phyloP scores from a whole-genome alignment of 1,140 invertebrate genomes.

The Drosophila lacteicornis region DNA sequence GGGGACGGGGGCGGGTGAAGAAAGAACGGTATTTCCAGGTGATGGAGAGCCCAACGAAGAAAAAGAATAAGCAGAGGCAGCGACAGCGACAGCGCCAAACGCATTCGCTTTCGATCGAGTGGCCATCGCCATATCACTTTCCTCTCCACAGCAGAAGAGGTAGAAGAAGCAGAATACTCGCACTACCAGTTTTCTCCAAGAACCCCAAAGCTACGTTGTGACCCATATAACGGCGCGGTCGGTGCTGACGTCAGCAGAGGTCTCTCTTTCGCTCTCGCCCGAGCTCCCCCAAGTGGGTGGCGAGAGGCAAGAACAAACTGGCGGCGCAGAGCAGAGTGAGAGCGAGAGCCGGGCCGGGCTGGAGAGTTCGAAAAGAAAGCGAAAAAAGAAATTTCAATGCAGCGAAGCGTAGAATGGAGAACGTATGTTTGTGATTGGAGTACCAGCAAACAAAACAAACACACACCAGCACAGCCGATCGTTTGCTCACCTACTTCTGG shows the following conservation, averaged over 20 bases:
- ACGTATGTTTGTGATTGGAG: conserved; percentile 46
- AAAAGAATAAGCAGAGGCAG: background rate
- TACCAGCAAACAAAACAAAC: conserved; percentile 39
- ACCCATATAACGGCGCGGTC: conserved; percentile 62
- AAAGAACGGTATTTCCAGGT: conserved; percentile 21
- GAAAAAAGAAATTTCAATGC: conserved; percentile 82
- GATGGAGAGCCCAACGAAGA: background rate
- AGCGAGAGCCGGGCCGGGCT: conserved; percentile 46
- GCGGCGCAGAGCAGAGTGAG: conserved; percentile 16
- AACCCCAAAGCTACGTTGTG: conserved; percentile 60
- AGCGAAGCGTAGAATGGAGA: conserved; percentile 77
- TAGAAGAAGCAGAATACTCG: conserved; percentile 48
- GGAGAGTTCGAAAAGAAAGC: conserved; percentile 79
- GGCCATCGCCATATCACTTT: conserved; percentile 70
- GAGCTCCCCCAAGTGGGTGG: conserved; percentile 9
- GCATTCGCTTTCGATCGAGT: conserved; percentile 82
- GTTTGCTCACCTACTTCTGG: conserved; percentile 70
- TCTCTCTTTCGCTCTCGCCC: background rate
- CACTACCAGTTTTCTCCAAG: conserved; percentile 79
- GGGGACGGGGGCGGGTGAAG: background rate
- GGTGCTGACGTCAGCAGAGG: conserved; percentile 25
- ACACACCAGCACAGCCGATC: conserved; percentile 24
- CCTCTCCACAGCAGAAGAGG: conserved; percentile 31
- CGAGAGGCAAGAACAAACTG: conserved; percentile 29
- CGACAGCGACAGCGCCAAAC: conserved; percentile 18